Percentiles rank a stretch among this genome's conserved stretches.
These are phyloP conservation scores for Folsomia candida DNA, from an alignment of 2,888 invertebrate species.

Conservation along the genomic window DNA sequence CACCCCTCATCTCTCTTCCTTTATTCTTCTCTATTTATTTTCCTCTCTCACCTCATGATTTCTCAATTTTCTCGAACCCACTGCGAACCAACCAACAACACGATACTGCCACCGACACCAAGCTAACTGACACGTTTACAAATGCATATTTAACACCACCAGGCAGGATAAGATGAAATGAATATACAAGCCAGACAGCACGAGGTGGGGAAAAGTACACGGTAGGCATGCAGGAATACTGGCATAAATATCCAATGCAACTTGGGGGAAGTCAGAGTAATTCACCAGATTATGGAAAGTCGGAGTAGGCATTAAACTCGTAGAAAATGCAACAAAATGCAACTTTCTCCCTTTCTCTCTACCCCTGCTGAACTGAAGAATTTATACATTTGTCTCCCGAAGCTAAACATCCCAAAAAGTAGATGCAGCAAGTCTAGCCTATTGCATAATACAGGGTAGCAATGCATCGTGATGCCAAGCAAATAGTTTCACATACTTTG, in stretches of 20 bases:
- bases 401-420: too few relatives aligned
- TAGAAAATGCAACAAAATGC: neutral
- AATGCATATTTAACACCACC: constrained; percentile 2
- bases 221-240: neutral
- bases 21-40: neutral
- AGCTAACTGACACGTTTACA: neutral
- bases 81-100: neutral
- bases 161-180: neutral
- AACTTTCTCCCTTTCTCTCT: neutral
- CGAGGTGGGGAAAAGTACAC: too few relatives aligned
- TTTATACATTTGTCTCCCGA: neutral
- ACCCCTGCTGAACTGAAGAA: neutral
- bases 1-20: neutral
- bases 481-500: neutral
- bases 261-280: neutral
- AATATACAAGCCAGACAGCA: too few relatives aligned
- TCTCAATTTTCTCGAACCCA: neutral
- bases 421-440: neutral
- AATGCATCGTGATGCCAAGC: neutral
- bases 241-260: neutral
- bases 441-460: neutral
- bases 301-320: neutral
- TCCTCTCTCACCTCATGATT: neutral
- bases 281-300: neutral
- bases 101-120: neutral